Conservation (phyloP, 2,888 invertebrate species). For the Nomada ferruginata region DNA sequence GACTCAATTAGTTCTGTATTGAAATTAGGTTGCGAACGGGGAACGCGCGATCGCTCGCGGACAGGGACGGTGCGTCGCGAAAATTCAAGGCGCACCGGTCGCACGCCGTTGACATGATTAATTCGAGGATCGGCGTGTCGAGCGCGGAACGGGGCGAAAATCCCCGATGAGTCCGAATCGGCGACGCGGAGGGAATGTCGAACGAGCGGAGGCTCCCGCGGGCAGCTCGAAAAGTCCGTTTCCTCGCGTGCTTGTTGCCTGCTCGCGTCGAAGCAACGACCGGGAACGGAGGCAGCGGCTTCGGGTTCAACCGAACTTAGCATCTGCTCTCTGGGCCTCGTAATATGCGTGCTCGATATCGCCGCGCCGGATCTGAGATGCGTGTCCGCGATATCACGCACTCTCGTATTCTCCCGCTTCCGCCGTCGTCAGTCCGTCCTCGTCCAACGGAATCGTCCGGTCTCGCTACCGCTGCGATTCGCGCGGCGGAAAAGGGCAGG, state of each 20-base stretch:
- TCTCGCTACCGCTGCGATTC: slow-evolving; percentile 32
- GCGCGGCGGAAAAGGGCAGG: too few species aligned
- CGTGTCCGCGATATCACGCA: slow-evolving; percentile 80
- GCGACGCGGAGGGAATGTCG: neutral
- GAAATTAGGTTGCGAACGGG: slow-evolving; percentile 60
- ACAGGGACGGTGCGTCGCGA: slow-evolving; percentile 39
- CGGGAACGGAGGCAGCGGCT: slow-evolving; percentile 73
- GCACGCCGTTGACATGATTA: slow-evolving; percentile 50
- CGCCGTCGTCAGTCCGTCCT: slow-evolving; percentile 7
- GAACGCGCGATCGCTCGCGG: slow-evolving; percentile 46
- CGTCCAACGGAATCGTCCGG: slow-evolving; percentile 63
- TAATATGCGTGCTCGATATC: slow-evolving; percentile 83
- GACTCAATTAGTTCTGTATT: slow-evolving; percentile 72
- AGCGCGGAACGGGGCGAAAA: neutral
- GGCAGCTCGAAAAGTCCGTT: slow-evolving; percentile 60
- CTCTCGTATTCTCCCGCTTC: slow-evolving; percentile 58
- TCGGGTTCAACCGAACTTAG: slow-evolving; percentile 77
- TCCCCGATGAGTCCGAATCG: slow-evolving; percentile 3
- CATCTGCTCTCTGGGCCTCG: slow-evolving; percentile 78
- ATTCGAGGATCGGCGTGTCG: slow-evolving; percentile 59
- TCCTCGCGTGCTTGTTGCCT: slow-evolving; percentile 44
- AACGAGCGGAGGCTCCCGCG: slow-evolving; percentile 55
- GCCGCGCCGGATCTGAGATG: slow-evolving; percentile 78
- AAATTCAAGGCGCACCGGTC: slow-evolving; percentile 55
- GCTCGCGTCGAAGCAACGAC: slow-evolving; percentile 66